Evolutionary conservation across 2,113 vertebrate species (phyloP).

Genomic region (Ammodytes dubius): DNA sequence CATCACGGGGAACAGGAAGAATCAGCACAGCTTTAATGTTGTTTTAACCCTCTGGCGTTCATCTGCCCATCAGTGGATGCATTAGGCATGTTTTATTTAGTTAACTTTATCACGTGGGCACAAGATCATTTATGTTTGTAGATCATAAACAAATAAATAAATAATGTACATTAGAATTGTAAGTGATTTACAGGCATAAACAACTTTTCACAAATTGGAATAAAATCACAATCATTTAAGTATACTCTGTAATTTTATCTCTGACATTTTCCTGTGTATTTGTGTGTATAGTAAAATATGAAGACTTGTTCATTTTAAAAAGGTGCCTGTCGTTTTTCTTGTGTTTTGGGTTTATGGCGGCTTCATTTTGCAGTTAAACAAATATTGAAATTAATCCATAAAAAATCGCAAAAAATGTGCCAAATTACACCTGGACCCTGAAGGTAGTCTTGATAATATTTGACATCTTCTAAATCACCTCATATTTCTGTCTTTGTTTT

Average conservation of each 20-base stretch:
- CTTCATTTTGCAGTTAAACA: background rate
- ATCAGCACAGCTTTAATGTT: background rate
- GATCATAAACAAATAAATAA: too few relatives aligned
- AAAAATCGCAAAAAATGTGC: background rate
- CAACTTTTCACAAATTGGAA: background rate
- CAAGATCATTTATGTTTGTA: background rate
- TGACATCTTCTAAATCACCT: background rate
- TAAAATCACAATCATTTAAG: background rate
- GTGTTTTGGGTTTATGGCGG: background rate
- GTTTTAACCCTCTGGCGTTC: background rate
- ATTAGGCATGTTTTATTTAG: background rate
- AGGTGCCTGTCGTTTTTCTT: background rate
- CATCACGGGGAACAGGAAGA: background rate
- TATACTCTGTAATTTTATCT: background rate
- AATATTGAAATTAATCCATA: background rate
- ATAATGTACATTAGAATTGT: background rate
- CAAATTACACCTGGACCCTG: background rate
- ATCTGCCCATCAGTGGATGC: background rate
- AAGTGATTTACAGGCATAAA: background rate
- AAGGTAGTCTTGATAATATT: background rate
- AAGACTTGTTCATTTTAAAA: background rate
- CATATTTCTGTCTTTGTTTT: slow-evolving; percentile 45
- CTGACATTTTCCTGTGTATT: background rate
- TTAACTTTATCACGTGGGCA: too few relatives aligned
- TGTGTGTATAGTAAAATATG: background rate